These are phyloP conservation scores for Saimiri boliviensis DNA, from an alignment of 2,113 vertebrate genomes.

Conservation along the genomic window DNA sequence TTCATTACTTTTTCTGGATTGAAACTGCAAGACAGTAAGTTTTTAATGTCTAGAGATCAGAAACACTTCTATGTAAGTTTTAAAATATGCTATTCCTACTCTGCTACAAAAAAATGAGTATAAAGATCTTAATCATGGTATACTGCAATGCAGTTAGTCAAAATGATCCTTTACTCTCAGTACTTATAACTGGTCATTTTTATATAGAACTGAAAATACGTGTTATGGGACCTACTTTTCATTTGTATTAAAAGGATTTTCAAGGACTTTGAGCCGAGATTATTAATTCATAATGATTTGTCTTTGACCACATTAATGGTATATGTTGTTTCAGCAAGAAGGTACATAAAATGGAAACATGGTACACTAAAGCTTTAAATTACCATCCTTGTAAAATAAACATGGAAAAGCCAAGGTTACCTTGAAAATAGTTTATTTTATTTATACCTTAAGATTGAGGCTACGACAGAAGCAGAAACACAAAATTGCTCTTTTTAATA, in stretches of 20 bases:
- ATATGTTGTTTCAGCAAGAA: conserved; percentile 27
- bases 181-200: background rate
- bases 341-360: background rate
- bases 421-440: conserved; percentile 44
- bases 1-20: conserved; percentile 3
- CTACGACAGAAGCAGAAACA: background rate
- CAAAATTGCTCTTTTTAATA: conserved; percentile 41
- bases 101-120: background rate
- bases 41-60: background rate
- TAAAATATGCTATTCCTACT: background rate
- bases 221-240: conserved; percentile 10
- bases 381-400: conserved; percentile 57
- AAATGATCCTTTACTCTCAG: background rate
- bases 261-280: background rate
- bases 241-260: conserved; percentile 17
- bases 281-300: conserved; percentile 23
- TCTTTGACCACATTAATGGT: conserved; percentile 11
- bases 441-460: conserved; percentile 13
- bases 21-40: background rate
- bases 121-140: background rate
- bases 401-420: conserved; percentile 34
- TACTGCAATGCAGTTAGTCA: background rate
- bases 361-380: conserved; percentile 33
- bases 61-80: background rate
- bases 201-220: conserved; percentile 25